These are phyloP conservation scores for Drosophila longiperda DNA, from an alignment of 2,888 invertebrate genomes.

Conservation along the genomic window DNA sequence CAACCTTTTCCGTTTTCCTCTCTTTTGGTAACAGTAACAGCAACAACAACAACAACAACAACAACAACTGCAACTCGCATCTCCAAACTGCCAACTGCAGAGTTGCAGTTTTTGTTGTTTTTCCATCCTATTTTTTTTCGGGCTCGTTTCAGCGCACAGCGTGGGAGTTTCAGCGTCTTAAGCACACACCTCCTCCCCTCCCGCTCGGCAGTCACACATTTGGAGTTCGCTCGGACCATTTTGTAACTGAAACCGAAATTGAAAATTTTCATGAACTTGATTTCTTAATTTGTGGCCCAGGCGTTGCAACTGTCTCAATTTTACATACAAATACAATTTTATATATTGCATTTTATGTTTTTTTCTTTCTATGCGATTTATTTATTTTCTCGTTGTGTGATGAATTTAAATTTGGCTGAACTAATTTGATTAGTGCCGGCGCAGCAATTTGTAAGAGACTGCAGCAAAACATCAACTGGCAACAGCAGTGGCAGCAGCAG, in stretches of 20 bases:
- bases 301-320: slow-evolving; percentile 46
- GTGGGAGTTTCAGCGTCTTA: slow-evolving; percentile 43
- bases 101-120: slow-evolving; percentile 4
- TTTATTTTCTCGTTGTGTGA: slow-evolving; percentile 32
- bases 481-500: slow-evolving; percentile 9
- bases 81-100: slow-evolving; percentile 5
- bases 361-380: slow-evolving; percentile 7
- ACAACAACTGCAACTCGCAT: slow-evolving; percentile 10
- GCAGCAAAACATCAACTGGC: slow-evolving; percentile 17
- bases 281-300: slow-evolving; percentile 58
- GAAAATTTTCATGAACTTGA: slow-evolving; percentile 73
- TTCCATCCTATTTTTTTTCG: slow-evolving; percentile 12
- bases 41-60: neutral
- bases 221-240: neutral
- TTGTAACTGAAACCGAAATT: slow-evolving; percentile 68
- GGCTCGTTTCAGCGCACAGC: slow-evolving; percentile 58
- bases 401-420: slow-evolving; percentile 71
- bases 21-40: neutral
- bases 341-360: slow-evolving; percentile 2
- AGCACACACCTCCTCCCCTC: neutral
- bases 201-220: neutral
- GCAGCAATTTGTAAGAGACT: slow-evolving; percentile 26
- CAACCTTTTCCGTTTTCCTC: slow-evolving; percentile 28
- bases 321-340: neutral
- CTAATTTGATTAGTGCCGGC: slow-evolving; percentile 65